Conservation (phyloP, 2,888 invertebrate species). For the Drosophila gaucha region DNA sequence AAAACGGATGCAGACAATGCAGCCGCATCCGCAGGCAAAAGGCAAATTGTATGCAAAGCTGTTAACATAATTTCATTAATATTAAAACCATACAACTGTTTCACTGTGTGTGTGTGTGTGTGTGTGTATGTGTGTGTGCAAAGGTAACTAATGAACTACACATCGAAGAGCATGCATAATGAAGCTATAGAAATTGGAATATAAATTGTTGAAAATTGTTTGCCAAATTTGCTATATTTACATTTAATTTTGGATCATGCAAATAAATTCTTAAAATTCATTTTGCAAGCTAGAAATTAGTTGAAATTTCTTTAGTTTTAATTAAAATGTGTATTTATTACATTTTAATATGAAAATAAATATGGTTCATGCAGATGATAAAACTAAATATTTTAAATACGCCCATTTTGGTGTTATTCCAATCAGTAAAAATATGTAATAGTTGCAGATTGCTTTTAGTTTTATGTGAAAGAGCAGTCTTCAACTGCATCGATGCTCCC, state of each 20-base stretch:
- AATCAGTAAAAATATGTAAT: no score
- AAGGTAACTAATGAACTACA: slow-evolving; percentile 17
- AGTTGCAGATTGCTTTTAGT: no score
- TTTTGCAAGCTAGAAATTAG: neutral
- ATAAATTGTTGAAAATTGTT: neutral
- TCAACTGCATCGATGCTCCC: no score
- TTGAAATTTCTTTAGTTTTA: neutral
- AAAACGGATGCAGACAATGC: slow-evolving; percentile 21
- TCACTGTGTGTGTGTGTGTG: neutral
- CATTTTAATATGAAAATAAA: no score
- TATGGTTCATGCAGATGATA: no score
- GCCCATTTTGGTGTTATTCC: no score
- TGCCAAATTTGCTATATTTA: neutral
- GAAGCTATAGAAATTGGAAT: slow-evolving; percentile 13
- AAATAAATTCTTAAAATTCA: neutral
- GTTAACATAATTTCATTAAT: slow-evolving; percentile 49
- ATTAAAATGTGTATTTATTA: neutral
- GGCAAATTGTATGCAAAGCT: slow-evolving; percentile 51
- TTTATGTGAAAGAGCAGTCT: no score
- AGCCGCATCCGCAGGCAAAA: slow-evolving; percentile 32
- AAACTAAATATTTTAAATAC: neutral
- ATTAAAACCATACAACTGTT: slow-evolving; percentile 2
- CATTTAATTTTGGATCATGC: neutral
- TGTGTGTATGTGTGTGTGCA: neutral
- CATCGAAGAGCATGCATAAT: slow-evolving; percentile 2